phyloP scores from a whole-genome alignment of 2,888 invertebrate genomes.

The Deroplatys truncata region DNA sequence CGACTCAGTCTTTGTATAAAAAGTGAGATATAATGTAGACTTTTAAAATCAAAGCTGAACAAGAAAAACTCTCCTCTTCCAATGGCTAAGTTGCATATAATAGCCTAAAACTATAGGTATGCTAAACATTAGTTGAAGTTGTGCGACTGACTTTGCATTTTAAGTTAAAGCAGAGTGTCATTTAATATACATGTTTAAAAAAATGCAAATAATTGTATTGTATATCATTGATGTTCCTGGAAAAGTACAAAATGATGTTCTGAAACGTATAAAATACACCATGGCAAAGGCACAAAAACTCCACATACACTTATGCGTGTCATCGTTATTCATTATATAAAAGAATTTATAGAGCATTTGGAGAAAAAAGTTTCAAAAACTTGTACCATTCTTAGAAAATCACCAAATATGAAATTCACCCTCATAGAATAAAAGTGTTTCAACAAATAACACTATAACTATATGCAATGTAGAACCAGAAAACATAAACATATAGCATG shows the following conservation, averaged over 20 bases:
- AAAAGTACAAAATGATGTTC: slow-evolving; percentile 28
- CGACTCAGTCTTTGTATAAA: slow-evolving; percentile 3
- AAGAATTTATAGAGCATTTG: neutral
- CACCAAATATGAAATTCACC: neutral
- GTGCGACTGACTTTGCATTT: neutral
- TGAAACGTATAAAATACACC: slow-evolving; percentile 27
- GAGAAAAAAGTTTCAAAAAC: neutral
- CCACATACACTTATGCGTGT: slow-evolving; percentile 13
- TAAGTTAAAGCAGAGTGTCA: neutral
- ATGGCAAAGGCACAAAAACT: slow-evolving; percentile 29
- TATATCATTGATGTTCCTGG: slow-evolving; percentile 19
- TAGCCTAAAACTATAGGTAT: neutral
- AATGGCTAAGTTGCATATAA: neutral
- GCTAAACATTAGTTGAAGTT: neutral
- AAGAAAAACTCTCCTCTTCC: neutral
- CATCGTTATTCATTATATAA: neutral
- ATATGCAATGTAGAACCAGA: too few species aligned
- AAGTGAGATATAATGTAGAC: neutral
- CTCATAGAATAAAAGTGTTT: too few species aligned
- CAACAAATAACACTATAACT: too few species aligned
- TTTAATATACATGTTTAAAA: neutral
- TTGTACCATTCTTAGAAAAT: neutral
- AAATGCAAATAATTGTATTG: slow-evolving; percentile 4
- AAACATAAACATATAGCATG: too few species aligned
- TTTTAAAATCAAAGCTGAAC: neutral